Conservation (phyloP, 2,797 vertebrate genomes). For the Micropoecilia bifurca region DNA sequence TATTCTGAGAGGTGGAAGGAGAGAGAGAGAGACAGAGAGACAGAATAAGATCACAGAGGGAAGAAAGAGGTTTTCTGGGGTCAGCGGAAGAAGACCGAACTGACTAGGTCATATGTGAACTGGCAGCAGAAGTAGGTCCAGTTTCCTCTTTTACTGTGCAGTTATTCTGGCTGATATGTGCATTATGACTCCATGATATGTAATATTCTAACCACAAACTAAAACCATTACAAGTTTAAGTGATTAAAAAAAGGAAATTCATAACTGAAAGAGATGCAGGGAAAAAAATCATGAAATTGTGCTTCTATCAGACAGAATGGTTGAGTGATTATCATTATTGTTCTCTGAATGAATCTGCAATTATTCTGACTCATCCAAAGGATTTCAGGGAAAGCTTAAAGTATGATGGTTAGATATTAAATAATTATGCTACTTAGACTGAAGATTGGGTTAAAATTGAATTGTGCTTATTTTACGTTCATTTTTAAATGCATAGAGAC, state of each 20-base stretch:
- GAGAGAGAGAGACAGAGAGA: background rate
- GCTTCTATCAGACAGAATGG: background rate
- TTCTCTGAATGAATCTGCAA: background rate
- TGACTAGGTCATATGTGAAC: constrained; percentile 20
- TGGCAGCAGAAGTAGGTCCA: constrained; percentile 37
- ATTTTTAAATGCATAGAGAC: background rate
- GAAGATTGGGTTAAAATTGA: background rate
- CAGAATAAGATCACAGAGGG: constrained; percentile 22
- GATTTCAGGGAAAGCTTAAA: background rate
- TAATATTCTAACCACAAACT: constrained; percentile 35
- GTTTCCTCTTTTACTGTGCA: constrained; percentile 28
- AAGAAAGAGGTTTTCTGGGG: constrained; percentile 35
- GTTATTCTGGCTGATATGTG: constrained; percentile 36
- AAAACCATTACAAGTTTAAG: constrained; percentile 44
- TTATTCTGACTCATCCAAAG: background rate
- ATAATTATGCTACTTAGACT: background rate
- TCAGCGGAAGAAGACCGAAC: constrained; percentile 33
- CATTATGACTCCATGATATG: constrained; percentile 41
- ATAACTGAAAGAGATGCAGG: background rate
- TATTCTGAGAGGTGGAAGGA: constrained; percentile 58
- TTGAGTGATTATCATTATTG: background rate
- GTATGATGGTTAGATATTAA: background rate
- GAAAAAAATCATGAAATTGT: background rate
- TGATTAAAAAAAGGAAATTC: constrained; percentile 21
- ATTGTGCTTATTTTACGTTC: background rate